Percentiles rank a stretch among this genome's conserved stretches.
Conservation (phyloP, 1,140 invertebrate species). For the Eueides isabella region DNA sequence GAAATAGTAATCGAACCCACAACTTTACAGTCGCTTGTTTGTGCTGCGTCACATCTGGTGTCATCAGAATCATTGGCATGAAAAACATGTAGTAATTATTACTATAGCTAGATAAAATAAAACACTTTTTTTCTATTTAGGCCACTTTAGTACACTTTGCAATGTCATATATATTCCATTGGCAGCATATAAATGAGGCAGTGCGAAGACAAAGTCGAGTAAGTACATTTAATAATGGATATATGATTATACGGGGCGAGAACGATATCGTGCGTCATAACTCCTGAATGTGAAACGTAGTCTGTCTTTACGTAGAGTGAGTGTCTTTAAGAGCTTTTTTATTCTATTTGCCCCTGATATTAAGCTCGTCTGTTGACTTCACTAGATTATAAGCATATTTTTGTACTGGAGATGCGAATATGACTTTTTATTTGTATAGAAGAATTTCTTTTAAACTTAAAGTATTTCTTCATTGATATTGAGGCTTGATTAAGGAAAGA, state of each 20-base stretch:
- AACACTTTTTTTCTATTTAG: not conserved
- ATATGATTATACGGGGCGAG: conserved; percentile 42
- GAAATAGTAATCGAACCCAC: too few species aligned
- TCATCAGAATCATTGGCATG: too few species aligned
- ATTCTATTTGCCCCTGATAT: conserved; percentile 21
- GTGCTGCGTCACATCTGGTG: too few species aligned
- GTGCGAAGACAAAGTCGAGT: conserved; percentile 17
- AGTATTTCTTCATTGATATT: too few species aligned
- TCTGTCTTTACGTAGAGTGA: conserved; percentile 25
- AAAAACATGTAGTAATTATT: too few species aligned
- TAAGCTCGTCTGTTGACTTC: not conserved
- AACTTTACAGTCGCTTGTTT: too few species aligned
- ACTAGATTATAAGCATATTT: not conserved
- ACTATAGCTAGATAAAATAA: too few species aligned
- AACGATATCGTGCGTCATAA: conserved; percentile 37
- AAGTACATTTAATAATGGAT: conserved; percentile 43
- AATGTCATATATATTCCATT: conserved; percentile 27
- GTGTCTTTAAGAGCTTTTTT: conserved; percentile 35
- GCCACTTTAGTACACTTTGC: not conserved
- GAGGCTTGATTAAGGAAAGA: too few species aligned
- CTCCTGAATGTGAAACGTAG: conserved; percentile 20
- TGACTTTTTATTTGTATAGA: not conserved
- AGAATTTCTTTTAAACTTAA: not conserved
- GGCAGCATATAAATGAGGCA: conserved; percentile 38
- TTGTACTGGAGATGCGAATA: not conserved